Evolutionary conservation across 37 sponge, comb jelly and placozoan species (phyloP).

Genomic region (Agelas oroides): DNA sequence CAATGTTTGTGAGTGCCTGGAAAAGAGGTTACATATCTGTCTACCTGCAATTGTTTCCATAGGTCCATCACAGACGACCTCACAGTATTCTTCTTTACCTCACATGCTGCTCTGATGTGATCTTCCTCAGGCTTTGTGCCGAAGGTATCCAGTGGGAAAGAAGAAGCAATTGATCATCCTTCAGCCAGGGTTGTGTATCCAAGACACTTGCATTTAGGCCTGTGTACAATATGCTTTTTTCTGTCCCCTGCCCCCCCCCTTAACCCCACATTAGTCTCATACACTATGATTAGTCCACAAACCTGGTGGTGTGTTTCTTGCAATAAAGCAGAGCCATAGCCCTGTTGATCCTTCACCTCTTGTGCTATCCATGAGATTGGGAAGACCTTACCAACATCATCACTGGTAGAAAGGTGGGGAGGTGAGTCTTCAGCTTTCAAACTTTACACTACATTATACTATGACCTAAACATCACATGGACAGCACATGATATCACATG

Average conservation of each 20-base stretch:
- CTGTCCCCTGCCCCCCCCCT: too few relatives aligned
- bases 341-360: constrained; percentile 67
- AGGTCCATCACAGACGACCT: constrained; percentile 64
- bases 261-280: too few relatives aligned
- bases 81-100: constrained; percentile 69
- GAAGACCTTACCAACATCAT: constrained; percentile 71
- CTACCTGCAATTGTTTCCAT: constrained; percentile 88
- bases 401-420: constrained; percentile 4
- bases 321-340: constrained; percentile 41
- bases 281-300: too few relatives aligned
- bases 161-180: too few relatives aligned
- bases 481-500: too few relatives aligned
- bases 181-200: too few relatives aligned
- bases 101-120: constrained; percentile 33
- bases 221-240: too few relatives aligned
- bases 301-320: constrained; percentile 68
- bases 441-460: too few relatives aligned
- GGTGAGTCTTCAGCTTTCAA: too few relatives aligned
- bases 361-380: constrained; percentile 58
- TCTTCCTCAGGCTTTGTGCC: constrained; percentile 70
- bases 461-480: too few relatives aligned
- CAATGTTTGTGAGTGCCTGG: too few relatives aligned
- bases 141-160: constrained; percentile 58
- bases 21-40: neutral
- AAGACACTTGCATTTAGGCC: too few relatives aligned